Percentiles rank a stretch among this genome's conserved stretches.
Conservation (phyloP, 2,797 vertebrate genomes). For the Thunnus albacares region DNA sequence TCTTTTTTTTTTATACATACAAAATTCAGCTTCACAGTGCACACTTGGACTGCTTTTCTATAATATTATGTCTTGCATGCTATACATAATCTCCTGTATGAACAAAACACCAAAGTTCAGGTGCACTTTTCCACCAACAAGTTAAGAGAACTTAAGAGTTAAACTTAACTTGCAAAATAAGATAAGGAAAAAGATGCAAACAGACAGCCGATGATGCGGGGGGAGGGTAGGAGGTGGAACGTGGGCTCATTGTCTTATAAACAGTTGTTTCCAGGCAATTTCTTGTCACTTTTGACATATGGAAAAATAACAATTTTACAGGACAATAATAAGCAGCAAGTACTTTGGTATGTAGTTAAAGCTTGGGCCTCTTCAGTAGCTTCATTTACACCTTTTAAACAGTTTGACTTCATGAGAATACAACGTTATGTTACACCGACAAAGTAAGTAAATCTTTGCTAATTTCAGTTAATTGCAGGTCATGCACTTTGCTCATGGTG, state of each 20-base stretch:
- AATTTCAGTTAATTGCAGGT: background rate
- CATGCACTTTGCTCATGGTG: background rate
- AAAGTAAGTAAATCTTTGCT: background rate
- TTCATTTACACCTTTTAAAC: background rate
- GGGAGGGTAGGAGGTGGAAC: background rate
- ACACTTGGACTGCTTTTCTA: too few relatives aligned
- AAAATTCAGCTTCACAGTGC: too few relatives aligned
- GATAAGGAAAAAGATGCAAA: too few relatives aligned
- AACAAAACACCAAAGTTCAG: too few relatives aligned
- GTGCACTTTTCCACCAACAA: too few relatives aligned
- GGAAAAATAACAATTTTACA: background rate
- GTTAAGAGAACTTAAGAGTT: too few relatives aligned
- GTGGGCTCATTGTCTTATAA: too few relatives aligned
- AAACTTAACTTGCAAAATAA: too few relatives aligned
- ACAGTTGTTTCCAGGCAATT: background rate
- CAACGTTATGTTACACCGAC: background rate
- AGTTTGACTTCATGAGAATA: background rate
- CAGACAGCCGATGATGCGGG: too few relatives aligned
- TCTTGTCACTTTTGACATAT: background rate
- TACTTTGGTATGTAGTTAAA: background rate
- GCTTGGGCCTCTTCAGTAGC: background rate
- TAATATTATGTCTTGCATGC: too few relatives aligned
- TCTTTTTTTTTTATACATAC: too few relatives aligned
- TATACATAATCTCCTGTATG: too few relatives aligned
- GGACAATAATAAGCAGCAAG: background rate